Evolutionary conservation across 2,888 invertebrate genomes (phyloP).

Genomic region (Priocnemis perturbator): DNA sequence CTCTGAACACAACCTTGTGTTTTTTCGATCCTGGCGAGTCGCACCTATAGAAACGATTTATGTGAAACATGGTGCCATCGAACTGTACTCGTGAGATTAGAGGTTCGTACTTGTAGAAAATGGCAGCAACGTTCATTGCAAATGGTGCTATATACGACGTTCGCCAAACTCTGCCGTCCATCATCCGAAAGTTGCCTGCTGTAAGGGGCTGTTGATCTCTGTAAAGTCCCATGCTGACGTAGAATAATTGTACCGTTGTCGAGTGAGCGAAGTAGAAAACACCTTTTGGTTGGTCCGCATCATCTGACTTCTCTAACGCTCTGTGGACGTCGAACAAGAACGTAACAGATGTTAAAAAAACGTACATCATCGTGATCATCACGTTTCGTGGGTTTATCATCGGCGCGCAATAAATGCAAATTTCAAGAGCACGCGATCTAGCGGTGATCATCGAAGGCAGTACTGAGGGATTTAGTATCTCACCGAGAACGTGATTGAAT

Average conservation of each 20-base stretch:
- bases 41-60: conserved; percentile 76
- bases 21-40: conserved; percentile 66
- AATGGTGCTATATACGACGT: conserved; percentile 83
- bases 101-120: conserved; percentile 81
- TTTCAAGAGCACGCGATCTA: background rate
- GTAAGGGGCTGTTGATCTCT: conserved; percentile 79
- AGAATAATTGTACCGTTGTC: conserved; percentile 78
- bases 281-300: conserved; percentile 77
- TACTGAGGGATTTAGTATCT: too few relatives aligned
- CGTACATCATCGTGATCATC: too few relatives aligned
- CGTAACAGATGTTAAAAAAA: too few relatives aligned
- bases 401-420: too few relatives aligned
- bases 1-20: conserved; percentile 80
- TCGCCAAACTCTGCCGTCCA: conserved; percentile 80
- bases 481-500: too few relatives aligned
- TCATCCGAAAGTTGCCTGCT: conserved; percentile 80
- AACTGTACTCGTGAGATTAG: too few relatives aligned
- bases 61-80: background rate
- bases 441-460: too few relatives aligned
- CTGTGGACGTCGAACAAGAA: conserved; percentile 34
- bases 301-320: conserved; percentile 46
- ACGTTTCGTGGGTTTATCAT: too few relatives aligned
- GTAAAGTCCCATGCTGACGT: conserved; percentile 80
- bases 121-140: conserved; percentile 84
- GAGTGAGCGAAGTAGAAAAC: conserved; percentile 82